Base-by-base conservation (phyloP, 92 coral and sea anemone species). In the Siderastrea siderea region DNA sequence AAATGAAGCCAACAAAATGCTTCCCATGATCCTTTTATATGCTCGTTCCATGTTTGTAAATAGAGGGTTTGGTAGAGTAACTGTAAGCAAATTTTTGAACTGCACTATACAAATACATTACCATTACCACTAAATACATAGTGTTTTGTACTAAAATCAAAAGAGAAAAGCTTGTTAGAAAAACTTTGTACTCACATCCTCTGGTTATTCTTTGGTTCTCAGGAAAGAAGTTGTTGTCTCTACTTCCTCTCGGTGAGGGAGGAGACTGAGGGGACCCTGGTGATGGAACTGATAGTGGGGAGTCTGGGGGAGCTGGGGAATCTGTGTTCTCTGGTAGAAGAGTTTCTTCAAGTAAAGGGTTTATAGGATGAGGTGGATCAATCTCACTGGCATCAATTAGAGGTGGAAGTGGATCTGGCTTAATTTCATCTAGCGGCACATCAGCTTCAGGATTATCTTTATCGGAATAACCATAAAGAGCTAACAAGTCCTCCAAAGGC, bases 171-270 rank as follows among this genome's bases (percentile, higher is more conserved):
- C 38, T 26, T 26, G 38, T 26, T 26, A 26, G 38, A 26, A 26
- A 26, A 26, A 26, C 38, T 49, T 0, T 3, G 47, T 47, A 82
- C 99, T 94, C 73, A 97, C 99, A 91, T 89, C 99, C 99, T 94
- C 99, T 90, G 10, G 99, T 97, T 85, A 97, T 97, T 67, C 99
- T 94, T 90, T 97, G 99, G 80, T 97, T 97, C 73, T 97, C 99
- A 47, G 99, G 99, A 86, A 95, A 95, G 72, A 93, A 80, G 70
- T 94, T 95, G 88, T 93, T 91, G 74, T 92, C 91, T 43, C 88
- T 87, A 74, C 87, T 90, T 67, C 81, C 83, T 77, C 93, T 76
- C 9, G 96, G 95, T 48, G 97, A 96, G 3, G 99, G 96, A 11
- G 96, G 96, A 10, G 99, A 92, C 86, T 84, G 90, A 15, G 95